Evolutionary conservation across 2,113 vertebrate genomes (phyloP).

Genomic region (Mobula hypostoma): DNA sequence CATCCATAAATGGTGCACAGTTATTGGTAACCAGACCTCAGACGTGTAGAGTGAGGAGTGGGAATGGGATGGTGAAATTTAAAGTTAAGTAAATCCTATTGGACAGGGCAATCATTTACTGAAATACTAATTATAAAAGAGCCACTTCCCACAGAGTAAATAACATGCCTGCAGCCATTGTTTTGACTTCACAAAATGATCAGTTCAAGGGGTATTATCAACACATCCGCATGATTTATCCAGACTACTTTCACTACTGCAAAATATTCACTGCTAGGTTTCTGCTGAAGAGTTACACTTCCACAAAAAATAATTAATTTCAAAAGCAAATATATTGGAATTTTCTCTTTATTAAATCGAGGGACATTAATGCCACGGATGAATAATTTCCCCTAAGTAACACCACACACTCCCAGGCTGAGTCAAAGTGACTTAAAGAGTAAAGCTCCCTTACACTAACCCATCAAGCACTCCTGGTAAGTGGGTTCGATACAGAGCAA

Average conservation of each 20-base stretch:
- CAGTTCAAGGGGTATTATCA: conserved; percentile 28
- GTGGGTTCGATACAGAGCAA: no score
- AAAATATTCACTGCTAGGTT: neutral
- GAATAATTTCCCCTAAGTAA: neutral
- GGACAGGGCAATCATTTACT: neutral
- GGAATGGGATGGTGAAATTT: neutral
- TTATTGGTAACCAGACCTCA: neutral
- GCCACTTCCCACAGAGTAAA: conserved; percentile 12
- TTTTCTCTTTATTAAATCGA: neutral
- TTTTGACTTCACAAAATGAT: conserved; percentile 21
- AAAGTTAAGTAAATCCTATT: neutral
- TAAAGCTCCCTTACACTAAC: no score
- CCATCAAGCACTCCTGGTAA: no score
- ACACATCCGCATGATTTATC: neutral
- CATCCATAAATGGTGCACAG: no score
- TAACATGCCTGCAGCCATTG: conserved; percentile 5
- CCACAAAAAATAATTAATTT: neutral
- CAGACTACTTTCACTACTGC: neutral
- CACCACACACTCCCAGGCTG: neutral
- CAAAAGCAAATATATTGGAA: neutral
- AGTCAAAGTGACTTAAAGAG: no score
- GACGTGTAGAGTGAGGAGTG: neutral
- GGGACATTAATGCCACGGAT: neutral
- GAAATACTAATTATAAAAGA: conserved; percentile 30
- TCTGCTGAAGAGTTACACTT: neutral